phyloP scores from a whole-genome alignment of 1,140 invertebrate genomes.

The Drosophila hydei region DNA sequence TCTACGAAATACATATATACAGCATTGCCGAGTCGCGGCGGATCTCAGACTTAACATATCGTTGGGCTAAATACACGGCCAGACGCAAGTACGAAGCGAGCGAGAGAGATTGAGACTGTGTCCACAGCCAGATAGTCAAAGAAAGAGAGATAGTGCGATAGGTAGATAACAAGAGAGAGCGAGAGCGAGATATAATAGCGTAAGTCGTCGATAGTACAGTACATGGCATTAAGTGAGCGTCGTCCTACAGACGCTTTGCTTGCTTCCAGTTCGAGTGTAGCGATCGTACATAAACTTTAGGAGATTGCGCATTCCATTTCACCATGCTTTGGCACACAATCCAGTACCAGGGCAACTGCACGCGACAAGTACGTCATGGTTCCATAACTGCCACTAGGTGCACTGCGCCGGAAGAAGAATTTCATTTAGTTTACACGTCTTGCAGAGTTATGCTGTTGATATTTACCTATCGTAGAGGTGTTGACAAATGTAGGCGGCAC shows the following conservation, averaged over 20 bases:
- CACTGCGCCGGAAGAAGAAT: constrained; percentile 85
- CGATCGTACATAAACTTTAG: constrained; percentile 66
- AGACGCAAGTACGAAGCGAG: constrained; percentile 1
- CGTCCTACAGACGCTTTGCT: constrained; percentile 28
- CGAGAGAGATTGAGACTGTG: constrained; percentile 19
- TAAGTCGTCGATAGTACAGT: constrained; percentile 49
- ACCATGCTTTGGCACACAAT: constrained; percentile 90
- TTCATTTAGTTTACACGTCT: not conserved
- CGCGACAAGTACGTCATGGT: constrained; percentile 99
- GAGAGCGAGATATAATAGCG: constrained; percentile 32
- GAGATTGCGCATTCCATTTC: constrained; percentile 92
- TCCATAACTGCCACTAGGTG: constrained; percentile 97
- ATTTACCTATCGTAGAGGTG: constrained; percentile 95
- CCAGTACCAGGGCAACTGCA: constrained; percentile 90
- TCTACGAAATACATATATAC: constrained; percentile 39
- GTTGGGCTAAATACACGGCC: constrained; percentile 45
- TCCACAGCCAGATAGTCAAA: constrained; percentile 20
- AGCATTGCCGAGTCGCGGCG: constrained; percentile 13
- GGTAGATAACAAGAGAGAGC: constrained; percentile 12
- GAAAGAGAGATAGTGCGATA: constrained; percentile 3
- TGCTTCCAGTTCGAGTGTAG: constrained; percentile 39
- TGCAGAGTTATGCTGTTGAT: not conserved
- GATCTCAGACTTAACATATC: constrained; percentile 39
- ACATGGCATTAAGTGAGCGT: constrained; percentile 64
- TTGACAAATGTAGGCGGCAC: constrained; percentile 97